phyloP scores from a whole-genome alignment of 1,140 invertebrate species.

The Diorhabda elongata region DNA sequence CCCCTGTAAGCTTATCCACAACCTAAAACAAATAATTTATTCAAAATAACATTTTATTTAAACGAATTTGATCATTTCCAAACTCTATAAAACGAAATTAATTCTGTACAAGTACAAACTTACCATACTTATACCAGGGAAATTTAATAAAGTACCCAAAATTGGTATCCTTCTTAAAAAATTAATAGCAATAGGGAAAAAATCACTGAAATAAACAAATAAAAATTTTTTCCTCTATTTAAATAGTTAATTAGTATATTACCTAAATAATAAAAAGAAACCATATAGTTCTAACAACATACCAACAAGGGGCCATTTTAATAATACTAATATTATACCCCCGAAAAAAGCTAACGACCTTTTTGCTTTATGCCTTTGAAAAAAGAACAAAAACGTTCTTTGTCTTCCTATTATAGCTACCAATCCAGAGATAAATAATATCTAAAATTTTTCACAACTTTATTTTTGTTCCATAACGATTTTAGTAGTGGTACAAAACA shows the following conservation, averaged over 20 bases:
- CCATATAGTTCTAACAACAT: constrained; percentile 94
- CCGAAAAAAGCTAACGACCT: constrained; percentile 90
- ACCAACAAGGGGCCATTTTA: constrained; percentile 94
- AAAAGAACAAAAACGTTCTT: constrained; percentile 96
- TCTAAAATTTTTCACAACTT: constrained; percentile 54
- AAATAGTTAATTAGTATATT: constrained; percentile 23
- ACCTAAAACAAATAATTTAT: constrained; percentile 44
- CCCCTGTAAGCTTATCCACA: constrained; percentile 57
- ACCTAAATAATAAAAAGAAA: constrained; percentile 77
- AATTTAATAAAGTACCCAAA: constrained; percentile 67
- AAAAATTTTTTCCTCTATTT: background rate
- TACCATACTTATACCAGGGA: constrained; percentile 66
- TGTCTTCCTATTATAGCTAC: constrained; percentile 95
- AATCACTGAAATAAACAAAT: constrained; percentile 60
- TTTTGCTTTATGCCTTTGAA: constrained; percentile 94
- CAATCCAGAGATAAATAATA: constrained; percentile 91
- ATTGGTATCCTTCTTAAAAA: constrained; percentile 77
- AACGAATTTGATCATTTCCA: too few relatives aligned
- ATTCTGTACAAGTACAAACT: constrained; percentile 11
- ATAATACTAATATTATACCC: constrained; percentile 89
- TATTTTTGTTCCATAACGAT: constrained; percentile 1
- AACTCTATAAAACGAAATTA: too few relatives aligned
- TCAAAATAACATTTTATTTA: too few relatives aligned
- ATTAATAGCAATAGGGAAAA: constrained; percentile 84
- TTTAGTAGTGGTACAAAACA: constrained; percentile 7